Base-by-base conservation (phyloP, 2,888 invertebrate species). In the Trilocha varians region DNA sequence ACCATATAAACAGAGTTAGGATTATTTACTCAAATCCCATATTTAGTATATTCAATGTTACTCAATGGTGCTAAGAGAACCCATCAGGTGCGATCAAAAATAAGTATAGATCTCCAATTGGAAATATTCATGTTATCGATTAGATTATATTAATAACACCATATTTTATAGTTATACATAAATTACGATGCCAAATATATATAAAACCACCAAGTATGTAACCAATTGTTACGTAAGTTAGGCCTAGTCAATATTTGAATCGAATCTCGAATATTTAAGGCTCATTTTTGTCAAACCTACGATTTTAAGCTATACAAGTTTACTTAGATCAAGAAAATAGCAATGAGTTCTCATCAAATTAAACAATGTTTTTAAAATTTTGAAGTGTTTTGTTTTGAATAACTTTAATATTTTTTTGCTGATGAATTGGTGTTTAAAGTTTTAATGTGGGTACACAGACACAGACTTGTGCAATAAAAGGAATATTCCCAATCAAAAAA, bases 151-250 rank as follows among this genome's bases (percentile, higher is more conserved):
- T n/a, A n/a, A n/a, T n/a, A n/a, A n/a, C n/a, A n/a, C n/a, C n/a
- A n/a, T n/a, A n/a, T n/a, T n/a, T n/a, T n/a, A n/a, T 25, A 25
- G 11, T 9, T 11, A 25, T 25, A 11, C 6, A 9, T 25, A 62
- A 68, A 62, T 72, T 65, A 55, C 5, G 65, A 79, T 78, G 71
- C 82, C 82, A 82, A 82, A 80, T 78, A 79, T 72, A 49, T 66
- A 63, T 61, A 70, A 70, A 70, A 78, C 82, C 82, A 82, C 82
- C 82, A 79, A 82, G 71, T 53, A 51, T 62, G 55, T 63, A 53
- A 53, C n/a, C n/a, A n/a, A n/a, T n/a, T n/a, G n/a, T 57, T 57
- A 63, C 57, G 57, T 66, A 63, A 71, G 60, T 64, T 76, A 74
- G 72, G 65, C 62, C 77, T 82, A 83, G 80, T 76, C 73, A 73